Conservation (phyloP, 2,888 invertebrate genomes). For the Yponomeuta evonymella region DNA sequence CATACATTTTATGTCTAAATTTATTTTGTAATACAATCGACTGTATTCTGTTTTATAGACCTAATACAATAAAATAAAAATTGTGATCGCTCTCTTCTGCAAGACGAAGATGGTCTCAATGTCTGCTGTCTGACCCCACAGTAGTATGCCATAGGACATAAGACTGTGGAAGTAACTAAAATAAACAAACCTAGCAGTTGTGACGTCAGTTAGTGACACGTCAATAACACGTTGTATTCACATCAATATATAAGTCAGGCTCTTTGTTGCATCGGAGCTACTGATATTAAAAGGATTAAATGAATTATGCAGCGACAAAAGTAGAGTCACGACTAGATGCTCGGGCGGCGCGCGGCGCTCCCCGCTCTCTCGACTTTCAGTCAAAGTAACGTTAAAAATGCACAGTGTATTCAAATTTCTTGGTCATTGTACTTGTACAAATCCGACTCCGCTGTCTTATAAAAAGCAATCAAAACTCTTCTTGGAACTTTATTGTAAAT, state of each 20-base stretch:
- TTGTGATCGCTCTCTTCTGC: too few relatives aligned
- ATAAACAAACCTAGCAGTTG: too few relatives aligned
- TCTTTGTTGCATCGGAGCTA: neutral
- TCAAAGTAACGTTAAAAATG: constrained; percentile 53
- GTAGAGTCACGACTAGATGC: neutral
- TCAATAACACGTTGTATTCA: too few relatives aligned
- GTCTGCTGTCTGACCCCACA: too few relatives aligned
- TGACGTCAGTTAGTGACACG: too few relatives aligned
- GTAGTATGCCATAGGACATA: too few relatives aligned
- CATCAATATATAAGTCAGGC: neutral
- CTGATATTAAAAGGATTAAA: constrained; percentile 63
- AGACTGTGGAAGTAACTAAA: too few relatives aligned
- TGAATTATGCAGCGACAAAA: constrained; percentile 47
- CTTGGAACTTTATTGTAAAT: neutral
- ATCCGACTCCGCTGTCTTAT: neutral
- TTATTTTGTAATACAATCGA: too few relatives aligned
- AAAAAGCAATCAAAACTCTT: constrained; percentile 4
- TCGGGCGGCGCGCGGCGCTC: neutral
- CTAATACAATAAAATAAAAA: too few relatives aligned
- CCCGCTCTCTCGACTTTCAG: neutral
- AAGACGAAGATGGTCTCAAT: too few relatives aligned
- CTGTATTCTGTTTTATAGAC: too few relatives aligned
- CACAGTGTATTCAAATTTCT: constrained; percentile 44
- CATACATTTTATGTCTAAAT: too few relatives aligned
- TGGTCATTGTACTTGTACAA: neutral